Base-by-base conservation (phyloP, 2,888 invertebrate genomes). In the Drosophila trichaetosa region DNA sequence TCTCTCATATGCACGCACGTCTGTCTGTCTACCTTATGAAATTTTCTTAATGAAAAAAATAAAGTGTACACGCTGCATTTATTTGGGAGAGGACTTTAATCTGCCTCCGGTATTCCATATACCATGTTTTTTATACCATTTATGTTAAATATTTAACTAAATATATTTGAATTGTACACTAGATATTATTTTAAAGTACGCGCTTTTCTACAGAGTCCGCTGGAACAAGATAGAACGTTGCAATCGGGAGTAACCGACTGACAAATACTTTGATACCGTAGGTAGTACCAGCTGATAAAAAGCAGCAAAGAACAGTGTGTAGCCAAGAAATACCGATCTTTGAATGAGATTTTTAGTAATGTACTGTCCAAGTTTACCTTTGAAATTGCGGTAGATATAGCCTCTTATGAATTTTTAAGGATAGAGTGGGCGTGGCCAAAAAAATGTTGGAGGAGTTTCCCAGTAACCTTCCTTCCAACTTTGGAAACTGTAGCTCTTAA, bases 1-100 rank as follows among this genome's bases (percentile, higher is more conserved):
- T 56, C 76, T 63, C 56, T 38, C 56, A 61, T 75, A 69, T 72
- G 65, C 74, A 74, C 74, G 68, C 80, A 77, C 80, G 72, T 75
- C 46, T 21, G 46, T 21, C 60, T 69, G 46, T 21, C 60, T 69
- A 76, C 75, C 78, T 64, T 72, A 69, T 78, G 65, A 78, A 69
- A 69, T 78, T 57, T 66, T n/a, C 68, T 56, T 72, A 80, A 80
- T 70, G 62, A 80, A 69, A 80, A 66, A 66, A 69, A 46, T 13
- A 64, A 53, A 18, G 0, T 16, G 56, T 27, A 11, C 24, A 24
- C 48, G 4, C 27, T 40, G 24, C 27, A 40, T 48, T 46, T 10
- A 18, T 1, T 24, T 16, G 11, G 13, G 13, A 10, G 36, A 36
- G 36, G 36, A 36, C 16, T 36, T 16, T 13, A 36, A 36, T 16